Conservation (phyloP, 2,888 invertebrate genomes). For the Cantharis rustica region DNA sequence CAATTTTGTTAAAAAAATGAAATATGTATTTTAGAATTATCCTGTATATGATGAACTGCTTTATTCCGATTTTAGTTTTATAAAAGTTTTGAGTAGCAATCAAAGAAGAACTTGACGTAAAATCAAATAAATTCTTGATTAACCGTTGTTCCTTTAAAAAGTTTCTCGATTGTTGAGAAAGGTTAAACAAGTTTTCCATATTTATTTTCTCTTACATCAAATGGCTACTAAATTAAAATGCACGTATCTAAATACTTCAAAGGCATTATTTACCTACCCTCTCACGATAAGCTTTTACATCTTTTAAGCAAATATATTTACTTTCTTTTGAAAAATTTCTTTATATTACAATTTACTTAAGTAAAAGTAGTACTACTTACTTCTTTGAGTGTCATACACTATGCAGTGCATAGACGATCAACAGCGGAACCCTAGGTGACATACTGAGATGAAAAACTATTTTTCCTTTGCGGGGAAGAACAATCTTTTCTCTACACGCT, state of each 20-base stretch:
- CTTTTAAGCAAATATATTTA: slow-evolving; percentile 1
- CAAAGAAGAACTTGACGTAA: background rate
- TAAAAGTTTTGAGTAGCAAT: background rate
- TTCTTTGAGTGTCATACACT: too few relatives aligned
- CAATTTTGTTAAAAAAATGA: too few relatives aligned
- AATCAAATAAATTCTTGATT: background rate
- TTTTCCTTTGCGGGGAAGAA: too few relatives aligned
- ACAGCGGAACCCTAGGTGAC: too few relatives aligned
- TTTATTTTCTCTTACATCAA: slow-evolving; percentile 10
- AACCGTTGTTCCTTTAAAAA: slow-evolving; percentile 12
- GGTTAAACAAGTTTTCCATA: slow-evolving; percentile 13
- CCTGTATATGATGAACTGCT: background rate
- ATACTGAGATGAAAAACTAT: too few relatives aligned
- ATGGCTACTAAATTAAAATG: slow-evolving; percentile 13
- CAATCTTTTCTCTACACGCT: too few relatives aligned
- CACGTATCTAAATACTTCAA: slow-evolving; percentile 21
- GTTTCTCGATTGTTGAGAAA: slow-evolving; percentile 7
- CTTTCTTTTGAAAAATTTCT: background rate
- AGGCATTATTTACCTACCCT: slow-evolving; percentile 20
- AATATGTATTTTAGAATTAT: background rate
- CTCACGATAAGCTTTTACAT: slow-evolving; percentile 20
- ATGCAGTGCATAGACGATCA: too few relatives aligned
- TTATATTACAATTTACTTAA: background rate
- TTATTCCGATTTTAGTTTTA: background rate
- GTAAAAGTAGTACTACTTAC: background rate